Evolutionary conservation across 2,888 invertebrate genomes (phyloP), one percentile per base, ranked within the genome.

Genomic region (Sarcophaga caerulescens): DNA sequence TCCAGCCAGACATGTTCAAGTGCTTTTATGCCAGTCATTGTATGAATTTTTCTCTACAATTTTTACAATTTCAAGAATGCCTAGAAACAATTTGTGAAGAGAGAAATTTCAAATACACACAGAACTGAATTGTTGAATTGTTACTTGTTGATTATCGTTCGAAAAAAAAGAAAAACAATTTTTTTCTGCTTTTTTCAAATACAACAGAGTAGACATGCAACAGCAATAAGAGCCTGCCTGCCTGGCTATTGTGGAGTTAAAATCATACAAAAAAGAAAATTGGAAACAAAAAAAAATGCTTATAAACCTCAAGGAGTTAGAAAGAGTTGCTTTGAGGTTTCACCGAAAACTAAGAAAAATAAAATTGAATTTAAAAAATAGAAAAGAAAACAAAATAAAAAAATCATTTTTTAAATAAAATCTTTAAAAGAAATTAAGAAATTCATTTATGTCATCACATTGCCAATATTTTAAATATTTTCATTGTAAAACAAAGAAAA

Each of bases 1-100:
- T 71, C 77, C 78, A 81, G 84, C 84, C 73, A 86, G 86, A 86
- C 86, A 86, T 81, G 77, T 78, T 81, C 70, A 81, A 84, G 86
- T 84, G 84, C 57, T 84, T 70, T 81, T 68, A 84, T 79, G 70
- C 65, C 60, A 79, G 63, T 66, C 82, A 77, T 66, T 69, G 74
- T 69, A 74, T n/a, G 21, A 17, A 65, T 1, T 47, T 21, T 60
- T 62, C 25, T 59, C 62, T 62, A 52, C 4, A 52, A 73, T 23
- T 62, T 82, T 65, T 21, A 59, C 59, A 77, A 77, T 47, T 8
- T 14, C 23, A 25, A 52, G 52, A 52, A 52, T 52, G 52, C 17
- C 12, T 52, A 17, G 52, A 4, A 52, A 52, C 66, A 57, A 45
- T n/a, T n/a, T 35, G 35, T 1, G 70, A n/a, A 65, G 4, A 63